Evolutionary conservation across 2,113 vertebrate species (phyloP).

Genomic region (Sander vitreus): DNA sequence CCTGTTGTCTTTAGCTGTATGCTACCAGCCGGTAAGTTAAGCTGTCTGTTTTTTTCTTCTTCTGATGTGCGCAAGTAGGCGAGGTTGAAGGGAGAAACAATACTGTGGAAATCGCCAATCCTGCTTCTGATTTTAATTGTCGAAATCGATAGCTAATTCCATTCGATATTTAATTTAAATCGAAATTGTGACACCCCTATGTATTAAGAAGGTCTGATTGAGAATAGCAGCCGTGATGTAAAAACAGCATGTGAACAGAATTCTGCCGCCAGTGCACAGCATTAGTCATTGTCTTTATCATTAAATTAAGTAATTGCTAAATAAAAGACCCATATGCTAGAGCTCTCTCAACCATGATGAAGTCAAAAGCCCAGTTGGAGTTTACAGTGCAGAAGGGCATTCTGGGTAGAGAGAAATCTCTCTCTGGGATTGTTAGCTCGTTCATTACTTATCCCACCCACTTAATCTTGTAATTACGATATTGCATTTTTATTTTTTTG

Average conservation of each 20-base stretch:
- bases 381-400: conserved; percentile 23
- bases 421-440: conserved; percentile 36
- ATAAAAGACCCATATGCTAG: not conserved
- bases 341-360: not conserved
- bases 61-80: no score
- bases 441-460: conserved; percentile 56
- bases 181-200: no score
- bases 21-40: no score
- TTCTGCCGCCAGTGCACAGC: not conserved
- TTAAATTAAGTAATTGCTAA: conserved; percentile 22
- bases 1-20: no score
- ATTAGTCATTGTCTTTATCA: conserved; percentile 10
- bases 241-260: not conserved
- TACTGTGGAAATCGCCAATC: no score
- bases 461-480: conserved; percentile 63
- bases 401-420: conserved; percentile 26
- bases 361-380: not conserved
- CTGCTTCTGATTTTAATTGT: no score
- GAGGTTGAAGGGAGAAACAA: no score
- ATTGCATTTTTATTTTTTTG: conserved; percentile 54
- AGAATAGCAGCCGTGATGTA: not conserved
- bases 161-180: no score
- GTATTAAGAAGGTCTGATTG: not conserved
- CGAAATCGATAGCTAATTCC: no score
- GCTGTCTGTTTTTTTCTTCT: no score